Evolutionary conservation across 2,113 vertebrate species (phyloP).

Genomic region (Myotis brandtii): DNA sequence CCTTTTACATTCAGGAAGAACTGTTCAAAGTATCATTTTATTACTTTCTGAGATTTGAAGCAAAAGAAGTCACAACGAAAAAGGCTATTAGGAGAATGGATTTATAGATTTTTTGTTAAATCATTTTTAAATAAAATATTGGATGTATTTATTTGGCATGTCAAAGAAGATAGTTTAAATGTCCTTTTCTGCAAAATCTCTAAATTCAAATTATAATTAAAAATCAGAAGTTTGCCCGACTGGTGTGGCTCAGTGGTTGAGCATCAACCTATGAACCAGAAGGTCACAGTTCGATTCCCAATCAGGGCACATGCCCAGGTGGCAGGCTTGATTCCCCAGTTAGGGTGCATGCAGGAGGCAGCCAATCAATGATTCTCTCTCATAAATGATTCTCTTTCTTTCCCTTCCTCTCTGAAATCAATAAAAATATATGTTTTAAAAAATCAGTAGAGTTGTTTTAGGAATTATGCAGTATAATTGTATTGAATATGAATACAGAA

Average conservation of each 20-base stretch:
- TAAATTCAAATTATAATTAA: slow-evolving; percentile 38
- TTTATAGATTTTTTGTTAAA: background rate
- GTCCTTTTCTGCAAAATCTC: background rate
- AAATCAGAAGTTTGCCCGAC: background rate
- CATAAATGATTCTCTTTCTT: too few species aligned
- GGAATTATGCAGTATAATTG: background rate
- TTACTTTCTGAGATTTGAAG: slow-evolving; percentile 46
- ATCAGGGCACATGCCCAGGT: too few species aligned
- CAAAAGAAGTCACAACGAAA: background rate
- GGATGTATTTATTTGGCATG: background rate
- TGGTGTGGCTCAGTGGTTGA: too few species aligned
- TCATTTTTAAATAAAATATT: background rate
- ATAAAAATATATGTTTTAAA: background rate
- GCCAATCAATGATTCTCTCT: too few species aligned
- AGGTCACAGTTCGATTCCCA: too few species aligned
- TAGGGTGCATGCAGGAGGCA: too few species aligned
- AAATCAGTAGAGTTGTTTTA: slow-evolving; percentile 13
- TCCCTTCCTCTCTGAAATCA: too few species aligned
- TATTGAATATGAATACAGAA: background rate
- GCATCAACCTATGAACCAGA: too few species aligned
- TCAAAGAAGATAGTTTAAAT: slow-evolving; percentile 29
- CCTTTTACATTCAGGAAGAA: background rate
- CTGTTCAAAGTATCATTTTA: background rate
- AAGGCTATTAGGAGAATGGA: background rate
- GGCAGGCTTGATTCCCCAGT: too few species aligned